phyloP scores from a whole-genome alignment of 1,140 invertebrate species.

The Saccostrea echinata region DNA sequence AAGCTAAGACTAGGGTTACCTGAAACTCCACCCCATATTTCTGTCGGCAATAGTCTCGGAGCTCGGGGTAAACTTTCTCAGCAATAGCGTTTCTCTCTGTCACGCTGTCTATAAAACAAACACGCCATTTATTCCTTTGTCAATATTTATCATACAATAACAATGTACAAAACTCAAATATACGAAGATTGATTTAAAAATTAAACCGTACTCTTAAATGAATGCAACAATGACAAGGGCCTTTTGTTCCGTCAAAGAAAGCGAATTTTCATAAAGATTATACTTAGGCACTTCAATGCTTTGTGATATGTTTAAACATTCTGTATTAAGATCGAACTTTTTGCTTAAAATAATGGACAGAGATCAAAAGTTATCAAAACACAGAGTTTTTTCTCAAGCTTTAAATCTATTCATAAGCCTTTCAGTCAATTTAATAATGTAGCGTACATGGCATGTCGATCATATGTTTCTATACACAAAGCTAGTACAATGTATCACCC shows the following conservation, averaged over 20 bases:
- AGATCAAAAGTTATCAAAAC: not conserved
- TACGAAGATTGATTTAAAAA: conserved; percentile 14
- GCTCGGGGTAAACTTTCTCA: conserved; percentile 70
- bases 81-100: conserved; percentile 73
- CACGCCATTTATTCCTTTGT: not conserved
- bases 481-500: too few relatives aligned
- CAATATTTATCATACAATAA: not conserved
- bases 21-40: conserved; percentile 76
- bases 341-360: not conserved
- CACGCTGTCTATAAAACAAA: conserved; percentile 70
- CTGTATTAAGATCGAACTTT: not conserved
- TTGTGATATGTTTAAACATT: not conserved
- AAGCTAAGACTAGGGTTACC: conserved; percentile 75
- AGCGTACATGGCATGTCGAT: too few relatives aligned
- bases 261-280: not conserved
- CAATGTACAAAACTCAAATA: not conserved
- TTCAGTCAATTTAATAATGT: too few relatives aligned
- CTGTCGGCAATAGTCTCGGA: conserved; percentile 72
- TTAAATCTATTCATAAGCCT: too few relatives aligned
- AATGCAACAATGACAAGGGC: not conserved
- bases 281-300: not conserved
- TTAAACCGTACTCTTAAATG: not conserved
- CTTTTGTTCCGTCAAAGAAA: not conserved
- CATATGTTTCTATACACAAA: too few relatives aligned
- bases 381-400: not conserved